Base-by-base conservation (phyloP, 1,140 invertebrate genomes). In the Wiebesia pumilae region DNA sequence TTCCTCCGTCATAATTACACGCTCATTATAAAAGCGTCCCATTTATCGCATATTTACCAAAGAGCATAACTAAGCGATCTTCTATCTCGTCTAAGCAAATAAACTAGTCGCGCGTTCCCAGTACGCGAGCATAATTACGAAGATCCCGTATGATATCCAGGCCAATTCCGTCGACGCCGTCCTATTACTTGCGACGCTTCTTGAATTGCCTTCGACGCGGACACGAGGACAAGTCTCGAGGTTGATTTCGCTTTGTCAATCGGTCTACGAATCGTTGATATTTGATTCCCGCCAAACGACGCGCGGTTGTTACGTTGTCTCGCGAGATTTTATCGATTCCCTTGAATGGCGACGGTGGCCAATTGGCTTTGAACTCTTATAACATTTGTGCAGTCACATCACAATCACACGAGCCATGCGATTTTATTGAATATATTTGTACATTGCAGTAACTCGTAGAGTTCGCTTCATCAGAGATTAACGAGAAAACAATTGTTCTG, bases 291-390 rank as follows among this genome's bases (percentile, higher is more conserved):
- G n/a, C 30, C 7, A 16, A 24, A 24, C 27, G 9, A 14, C 9
- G 6, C 4, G 24, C 10, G 14, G 19, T 65, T 51, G 21, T 6
- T 19, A n/a, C 9, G 24, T 80, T n/a, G 58, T 43, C 35, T 81
- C 24, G 24, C 10, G 54, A 81, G 21, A 12, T 16, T 43, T 30
- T 81, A 65, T 80, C 78, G 79, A 40, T 81, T 30, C 9, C 14
- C 21, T 4, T 24, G n/a, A 19, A 10, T 24, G 65, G 12, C 10
- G 10, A 16, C 16, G 40, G 21, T 27, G 35, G 54, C 16, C 1
- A 43, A n/a, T 30, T 67, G n/a, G 30, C 58, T 81, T 67, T 67
- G 79, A 81, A 81, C 33, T 81, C 58, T 65, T 24, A 38, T 40
- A 58, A 58, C 24, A 24, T 51, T 81, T 27, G 54, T 6, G 24